Percentiles rank a stretch among this genome's conserved stretches.
Conservation (phyloP, 2,888 invertebrate species). For the Plemyria rubiginata region DNA sequence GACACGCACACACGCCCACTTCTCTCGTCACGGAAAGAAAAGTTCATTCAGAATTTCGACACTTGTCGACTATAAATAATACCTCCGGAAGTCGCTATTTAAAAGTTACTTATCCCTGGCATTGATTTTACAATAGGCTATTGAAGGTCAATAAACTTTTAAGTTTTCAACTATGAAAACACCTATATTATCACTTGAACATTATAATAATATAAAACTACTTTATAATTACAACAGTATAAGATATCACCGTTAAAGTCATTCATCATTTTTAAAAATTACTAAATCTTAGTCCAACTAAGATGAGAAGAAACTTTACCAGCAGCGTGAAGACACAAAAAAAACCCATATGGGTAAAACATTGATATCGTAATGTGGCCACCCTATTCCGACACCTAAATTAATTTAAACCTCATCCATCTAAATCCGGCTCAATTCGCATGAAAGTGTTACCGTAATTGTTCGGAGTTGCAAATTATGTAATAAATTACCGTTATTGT, state of each 20-base stretch:
- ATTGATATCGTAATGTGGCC: neutral
- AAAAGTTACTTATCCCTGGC: slow-evolving; percentile 56
- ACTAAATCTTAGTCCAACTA: neutral
- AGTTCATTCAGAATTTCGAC: slow-evolving; percentile 79
- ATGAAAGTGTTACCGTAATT: slow-evolving; percentile 55
- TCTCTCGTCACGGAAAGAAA: slow-evolving; percentile 79
- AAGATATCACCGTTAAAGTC: slow-evolving; percentile 1
- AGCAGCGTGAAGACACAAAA: neutral
- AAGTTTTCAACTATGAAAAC: no score
- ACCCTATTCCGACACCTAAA: slow-evolving; percentile 2
- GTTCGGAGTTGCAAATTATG: slow-evolving; percentile 62
- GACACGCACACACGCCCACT: slow-evolving; percentile 82
- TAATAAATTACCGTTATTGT: slow-evolving; percentile 74
- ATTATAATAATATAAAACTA: no score
- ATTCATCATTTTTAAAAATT: neutral
- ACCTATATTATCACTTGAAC: no score
- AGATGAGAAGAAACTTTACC: neutral
- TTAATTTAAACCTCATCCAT: slow-evolving; percentile 15
- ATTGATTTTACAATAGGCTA: slow-evolving; percentile 50
- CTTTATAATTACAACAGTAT: no score
- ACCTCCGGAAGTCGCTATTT: slow-evolving; percentile 64
- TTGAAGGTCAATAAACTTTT: neutral
- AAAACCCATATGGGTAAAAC: no score
- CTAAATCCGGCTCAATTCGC: slow-evolving; percentile 27
- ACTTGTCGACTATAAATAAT: slow-evolving; percentile 77